Evolutionary conservation across 1,140 invertebrate genomes (phyloP), one percentile per base, ranked within the genome.

Genomic region (Polypedilum pembai): DNA sequence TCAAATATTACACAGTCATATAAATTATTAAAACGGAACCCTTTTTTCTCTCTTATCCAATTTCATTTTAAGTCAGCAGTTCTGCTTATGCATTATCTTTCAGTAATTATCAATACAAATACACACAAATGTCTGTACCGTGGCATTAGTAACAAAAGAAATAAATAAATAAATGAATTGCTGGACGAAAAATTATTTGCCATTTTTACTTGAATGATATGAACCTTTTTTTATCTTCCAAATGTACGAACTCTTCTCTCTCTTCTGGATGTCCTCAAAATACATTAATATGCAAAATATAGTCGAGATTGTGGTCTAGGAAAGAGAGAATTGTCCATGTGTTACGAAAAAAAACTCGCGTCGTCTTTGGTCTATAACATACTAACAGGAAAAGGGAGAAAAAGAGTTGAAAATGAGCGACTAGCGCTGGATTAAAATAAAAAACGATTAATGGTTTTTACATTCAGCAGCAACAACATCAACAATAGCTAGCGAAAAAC

Each of bases 371-470:
- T 56, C 8, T 56, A 8, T 20, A 69, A 66, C 18, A 66, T 17
- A 17, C 17, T 2, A 18, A 21, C 17, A 21, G 8, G 7, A 21
- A 18, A 69, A 69, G 3, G 20, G 65, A 18, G 17, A 18, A 69
- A 69, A n/a, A 69, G 65, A 18, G 17, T 69, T n/a, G 7, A 21
- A 69, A 21, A 69, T 69, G 65, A 21, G 65, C 65, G 65, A 21
- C 20, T 21, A 69, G 65, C 65, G 10, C 20, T 69, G 65, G 65
- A 69, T 69, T 69, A 69, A 69, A 69, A 69, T 21, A 69, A 69
- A 66, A 69, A 69, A 69, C 65, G 65, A 69, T 69, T 69, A 69
- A 69, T 69, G 65, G 65, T 69, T 21, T 69, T 69, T 69, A 15
- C 45, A 56, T 56, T n/a, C 45, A 56, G 24, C 45, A 56, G 15